Base-by-base conservation (phyloP, 2,113 vertebrate species). In the Zapus hudsonius region DNA sequence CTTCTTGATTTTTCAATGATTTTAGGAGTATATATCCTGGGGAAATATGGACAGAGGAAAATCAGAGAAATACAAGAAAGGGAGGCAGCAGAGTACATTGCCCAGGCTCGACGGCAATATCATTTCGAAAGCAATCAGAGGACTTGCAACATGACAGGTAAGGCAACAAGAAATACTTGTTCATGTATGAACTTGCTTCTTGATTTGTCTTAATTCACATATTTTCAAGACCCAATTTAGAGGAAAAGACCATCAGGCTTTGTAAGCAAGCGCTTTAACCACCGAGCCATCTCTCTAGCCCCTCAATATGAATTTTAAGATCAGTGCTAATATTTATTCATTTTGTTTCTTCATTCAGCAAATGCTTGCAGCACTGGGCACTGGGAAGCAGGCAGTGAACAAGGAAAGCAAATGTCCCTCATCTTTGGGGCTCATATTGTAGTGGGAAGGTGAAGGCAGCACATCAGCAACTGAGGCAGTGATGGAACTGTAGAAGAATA, bases 41-140 rank as follows among this genome's bases (percentile, higher is more conserved):
- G 99, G 80, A 99, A 99, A 97, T 99, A 99, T 92, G 99, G 99
- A 40, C 99, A 99, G 96, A 99, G 98, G 96, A 99, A 99, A 98
- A 97, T 99, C 88, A 97, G 98, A 97, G 99, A 99, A 97, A 98
- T 99, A 44, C 99, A 99, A 94, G 99, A 99, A 95, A 98, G 96
- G 89, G 99, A 99, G 95, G 99, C 99, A n/a, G 98, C 98, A 13
- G 99, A 99, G 94, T 99, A 99, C 96, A 99, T 99, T 2, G 98
- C 99, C 76, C 99, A 99, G 93, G 99, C 99, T 12, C 96, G 99
- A 61, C 97, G 99, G 33, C 99, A 99, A 55, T 99, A 99, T 97
- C 99, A 99, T 97, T 99, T 99, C 94, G 99, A 99, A 95, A 99
- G 99, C 97, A 99, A 99, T 97, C 99, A 99, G 97, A 98, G 99